Conservation (phyloP, 1,140 invertebrate species). For the Brachionus rubens region DNA sequence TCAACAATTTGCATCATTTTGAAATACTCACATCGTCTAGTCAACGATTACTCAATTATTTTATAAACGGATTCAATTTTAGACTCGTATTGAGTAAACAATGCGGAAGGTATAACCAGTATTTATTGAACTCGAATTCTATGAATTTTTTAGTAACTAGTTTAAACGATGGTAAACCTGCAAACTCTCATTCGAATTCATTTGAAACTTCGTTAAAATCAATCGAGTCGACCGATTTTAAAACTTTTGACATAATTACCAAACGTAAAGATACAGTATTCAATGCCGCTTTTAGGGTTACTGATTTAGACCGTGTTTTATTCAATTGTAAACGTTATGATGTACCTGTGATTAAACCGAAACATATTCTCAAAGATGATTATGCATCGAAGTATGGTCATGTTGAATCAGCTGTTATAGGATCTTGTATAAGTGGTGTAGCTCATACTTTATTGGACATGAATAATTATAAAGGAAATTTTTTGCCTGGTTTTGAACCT, state of each 20-base stretch:
- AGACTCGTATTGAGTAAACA: background rate
- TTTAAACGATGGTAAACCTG: background rate
- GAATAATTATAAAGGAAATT: constrained; percentile 41
- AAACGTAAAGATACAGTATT: constrained; percentile 15
- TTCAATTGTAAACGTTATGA: constrained; percentile 11
- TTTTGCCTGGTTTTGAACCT: constrained; percentile 33
- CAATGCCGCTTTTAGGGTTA: constrained; percentile 34
- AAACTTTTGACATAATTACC: background rate
- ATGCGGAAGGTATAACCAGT: constrained; percentile 25
- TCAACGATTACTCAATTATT: background rate
- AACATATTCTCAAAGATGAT: constrained; percentile 10
- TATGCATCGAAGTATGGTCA: background rate
- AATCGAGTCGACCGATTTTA: background rate
- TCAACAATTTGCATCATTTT: constrained; percentile 44
- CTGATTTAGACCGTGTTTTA: constrained; percentile 36
- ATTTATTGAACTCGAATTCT: constrained; percentile 26
- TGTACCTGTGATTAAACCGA: constrained; percentile 17
- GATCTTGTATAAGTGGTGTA: constrained; percentile 25
- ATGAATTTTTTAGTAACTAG: constrained; percentile 43
- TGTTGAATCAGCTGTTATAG: constrained; percentile 13
- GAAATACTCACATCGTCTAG: constrained; percentile 36
- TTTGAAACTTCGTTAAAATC: constrained; percentile 29
- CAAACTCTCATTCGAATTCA: background rate
- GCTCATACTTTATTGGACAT: constrained; percentile 25
- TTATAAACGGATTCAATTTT: constrained; percentile 44